Conservation (phyloP, 2,888 invertebrate species). For the Sinodicranocentrus sp. region DNA sequence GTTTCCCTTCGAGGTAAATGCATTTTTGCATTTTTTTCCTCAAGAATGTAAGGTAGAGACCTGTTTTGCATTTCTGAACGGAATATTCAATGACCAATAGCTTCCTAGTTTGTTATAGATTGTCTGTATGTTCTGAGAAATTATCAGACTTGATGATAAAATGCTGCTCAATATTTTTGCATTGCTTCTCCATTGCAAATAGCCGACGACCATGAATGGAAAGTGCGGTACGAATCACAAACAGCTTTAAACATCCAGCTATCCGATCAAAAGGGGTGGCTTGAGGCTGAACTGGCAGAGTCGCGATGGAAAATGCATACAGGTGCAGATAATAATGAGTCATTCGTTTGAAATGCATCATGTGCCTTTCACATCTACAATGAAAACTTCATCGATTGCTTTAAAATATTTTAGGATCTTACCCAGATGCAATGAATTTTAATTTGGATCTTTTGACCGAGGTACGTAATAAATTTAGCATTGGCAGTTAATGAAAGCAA, state of each 20-base stretch:
- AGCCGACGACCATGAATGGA: conserved; percentile 78
- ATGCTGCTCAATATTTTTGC: background rate
- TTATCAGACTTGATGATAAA: background rate
- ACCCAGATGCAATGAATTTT: conserved; percentile 77
- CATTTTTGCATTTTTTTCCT: background rate
- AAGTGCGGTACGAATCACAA: conserved; percentile 79
- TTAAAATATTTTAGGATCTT: conserved; percentile 69
- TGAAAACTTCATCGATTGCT: no score
- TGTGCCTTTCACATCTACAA: no score
- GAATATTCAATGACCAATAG: no score
- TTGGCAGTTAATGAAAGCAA: background rate
- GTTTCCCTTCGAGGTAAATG: conserved; percentile 1
- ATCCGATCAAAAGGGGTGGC: conserved; percentile 78
- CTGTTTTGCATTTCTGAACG: no score
- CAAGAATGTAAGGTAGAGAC: background rate
- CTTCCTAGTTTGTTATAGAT: no score
- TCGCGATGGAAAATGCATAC: conserved; percentile 78
- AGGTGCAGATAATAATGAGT: conserved; percentile 74
- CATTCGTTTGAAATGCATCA: no score
- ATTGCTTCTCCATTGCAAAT: background rate
- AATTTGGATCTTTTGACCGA: conserved; percentile 77
- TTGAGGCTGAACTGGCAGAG: conserved; percentile 78
- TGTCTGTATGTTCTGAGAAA: no score
- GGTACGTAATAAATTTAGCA: no score
- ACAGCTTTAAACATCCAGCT: conserved; percentile 77